Base-by-base conservation (phyloP, 2,888 invertebrate genomes). In the Thelaira solivaga region DNA sequence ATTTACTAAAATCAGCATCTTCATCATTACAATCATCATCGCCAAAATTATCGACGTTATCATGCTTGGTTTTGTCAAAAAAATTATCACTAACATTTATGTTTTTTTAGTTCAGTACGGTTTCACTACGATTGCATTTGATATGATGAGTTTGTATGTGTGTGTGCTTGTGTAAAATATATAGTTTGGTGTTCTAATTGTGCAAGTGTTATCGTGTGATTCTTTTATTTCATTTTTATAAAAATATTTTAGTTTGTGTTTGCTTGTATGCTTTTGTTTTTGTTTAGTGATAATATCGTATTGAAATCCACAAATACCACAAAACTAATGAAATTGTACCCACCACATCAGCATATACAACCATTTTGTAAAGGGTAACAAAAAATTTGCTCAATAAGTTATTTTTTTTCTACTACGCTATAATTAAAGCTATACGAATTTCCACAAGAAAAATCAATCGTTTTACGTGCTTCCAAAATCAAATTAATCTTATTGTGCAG, bases 261-360 rank as follows among this genome's bases (percentile, higher is more conserved):
- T 49, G 2, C 13, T 36, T 49, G 7, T 55, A 8, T 43, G 20
- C n/a, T 31, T 43, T 11, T 31, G 59, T 22, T 11, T 65, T 49
- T 41, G 13, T 61, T n/a, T 13, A 22, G 41, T 29, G 24, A 36
- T 69, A 64, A 69, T 61, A 53, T 43, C 45, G 24, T 59, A 64
- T 51, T 31, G 45, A 64, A 78, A 64, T 59, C 39, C 64, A 47
- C 68, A 69, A 53, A 51, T 41, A 65, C 78, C 69, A 45, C 69
- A 74, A 69, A 65, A 64, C 53, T 74, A 74, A 78, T 78, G 73
- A 78, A 78, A 74, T 69, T 74, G 51, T 53, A 64, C 29, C 59
- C 64, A 73, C 24, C 64, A 39, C 36, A 64, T 49, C 16, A 31
- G 39, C 20, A 47, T 13, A 7, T 8, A 39, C 49, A 55, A 3